Conservation (phyloP, 1,140 invertebrate species). For the Acyrthosiphon pisum region DNA sequence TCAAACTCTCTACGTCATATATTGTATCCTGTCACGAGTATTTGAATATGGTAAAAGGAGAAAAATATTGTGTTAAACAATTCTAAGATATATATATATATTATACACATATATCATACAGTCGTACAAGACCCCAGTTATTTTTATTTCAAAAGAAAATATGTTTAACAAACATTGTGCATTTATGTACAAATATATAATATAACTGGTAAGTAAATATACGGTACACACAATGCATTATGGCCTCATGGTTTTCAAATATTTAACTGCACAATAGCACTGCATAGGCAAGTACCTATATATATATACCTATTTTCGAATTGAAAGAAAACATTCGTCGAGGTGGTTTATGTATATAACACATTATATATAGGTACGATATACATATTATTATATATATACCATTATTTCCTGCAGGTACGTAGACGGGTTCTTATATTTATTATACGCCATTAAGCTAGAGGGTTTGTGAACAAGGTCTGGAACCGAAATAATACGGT, state of each 20-base stretch:
- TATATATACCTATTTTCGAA: background rate
- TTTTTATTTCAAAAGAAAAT: slow-evolving; percentile 32
- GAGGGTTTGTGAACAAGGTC: slow-evolving; percentile 29
- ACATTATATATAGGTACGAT: too few relatives aligned
- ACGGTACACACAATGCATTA: slow-evolving; percentile 8
- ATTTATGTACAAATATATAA: background rate
- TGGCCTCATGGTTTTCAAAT: slow-evolving; percentile 27
- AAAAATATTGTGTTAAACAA: background rate
- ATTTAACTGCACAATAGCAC: slow-evolving; percentile 34
- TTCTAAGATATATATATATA: background rate
- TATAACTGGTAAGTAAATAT: background rate
- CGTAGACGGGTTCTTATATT: background rate
- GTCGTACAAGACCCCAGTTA: background rate
- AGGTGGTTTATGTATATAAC: background rate
- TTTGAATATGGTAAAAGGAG: background rate
- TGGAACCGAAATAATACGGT: slow-evolving; percentile 21
- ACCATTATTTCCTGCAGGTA: background rate
- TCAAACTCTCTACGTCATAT: too few relatives aligned
- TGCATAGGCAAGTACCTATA: too few relatives aligned
- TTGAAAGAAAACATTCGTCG: slow-evolving; percentile 19
- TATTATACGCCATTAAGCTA: slow-evolving; percentile 31
- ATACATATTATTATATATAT: background rate
- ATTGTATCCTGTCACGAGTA: background rate
- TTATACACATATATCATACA: background rate
- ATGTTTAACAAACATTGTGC: slow-evolving; percentile 29